Evolutionary conservation across 2,888 invertebrate genomes (phyloP), one percentile per base, ranked within the genome.

Genomic region (Ashinkailepas kermadecensis): DNA sequence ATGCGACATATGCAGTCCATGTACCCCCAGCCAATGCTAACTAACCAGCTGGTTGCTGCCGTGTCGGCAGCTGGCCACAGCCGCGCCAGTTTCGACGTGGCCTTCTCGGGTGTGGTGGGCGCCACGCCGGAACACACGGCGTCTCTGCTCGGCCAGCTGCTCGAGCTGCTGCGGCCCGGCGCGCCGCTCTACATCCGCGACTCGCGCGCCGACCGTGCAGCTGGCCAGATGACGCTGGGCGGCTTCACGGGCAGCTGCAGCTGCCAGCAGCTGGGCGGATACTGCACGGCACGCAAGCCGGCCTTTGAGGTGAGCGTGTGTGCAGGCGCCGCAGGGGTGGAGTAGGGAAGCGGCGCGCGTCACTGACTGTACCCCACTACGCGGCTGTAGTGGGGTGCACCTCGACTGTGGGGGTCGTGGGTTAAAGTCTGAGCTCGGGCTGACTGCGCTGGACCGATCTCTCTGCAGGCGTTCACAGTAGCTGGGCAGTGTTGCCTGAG

Each of bases 261-360:
- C 7, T n/a, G 62, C 25, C 54, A 21, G n/a, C 54, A 81, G 57
- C 65, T 56, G 57, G 65, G 65, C 57, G 65, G 57, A 8, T 64
- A 57, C 65, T 57, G 15, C n/a, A 81, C 12, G 70, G 82, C 21
- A 59, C 80, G n/a, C 80, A 83, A 74, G 81, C 82, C 9, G 80
- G 82, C 65, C 83, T 84, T 25, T 81, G 83, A 39, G 83, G 83
- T 59, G 83, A 84, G 56, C 82, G 82, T 39, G 82, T 39, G 39
- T 39, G 4, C 39, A 39, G 39, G 39, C 39, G 39, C 4, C 39
- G 39, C 39, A 4, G 39, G 39, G 1, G 39, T 39, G 39, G 39
- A 39, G 39, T 39, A 4, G 39, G 39, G 39, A 39, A 3, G 39
- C 39, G 39, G 39, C 39, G 39, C 2, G 4, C 39, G 39, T 39